These are phyloP conservation scores for Choristoneura fumiferana DNA, from an alignment of 1,140 invertebrate species.

Conservation along the genomic window DNA sequence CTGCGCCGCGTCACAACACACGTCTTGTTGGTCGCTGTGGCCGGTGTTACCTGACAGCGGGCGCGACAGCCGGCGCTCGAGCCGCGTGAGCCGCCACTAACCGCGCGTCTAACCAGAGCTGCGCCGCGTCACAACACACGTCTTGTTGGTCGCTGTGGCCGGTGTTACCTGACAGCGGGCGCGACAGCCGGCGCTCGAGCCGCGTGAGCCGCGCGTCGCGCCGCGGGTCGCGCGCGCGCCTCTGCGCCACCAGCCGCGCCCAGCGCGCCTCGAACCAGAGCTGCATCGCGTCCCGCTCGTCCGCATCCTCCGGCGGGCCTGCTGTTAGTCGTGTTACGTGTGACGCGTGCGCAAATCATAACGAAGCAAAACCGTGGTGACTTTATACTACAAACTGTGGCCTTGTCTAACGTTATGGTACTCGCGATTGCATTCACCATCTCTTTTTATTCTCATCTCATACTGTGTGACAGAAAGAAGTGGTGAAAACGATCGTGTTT, in stretches of 20 bases:
- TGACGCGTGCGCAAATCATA: background rate
- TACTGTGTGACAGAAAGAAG: too few species aligned
- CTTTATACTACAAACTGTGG: too few species aligned
- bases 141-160: background rate
- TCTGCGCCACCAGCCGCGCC: constrained; percentile 58
- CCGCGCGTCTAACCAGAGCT: background rate
- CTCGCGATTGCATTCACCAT: too few species aligned
- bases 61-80: too few species aligned
- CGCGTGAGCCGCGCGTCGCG: constrained; percentile 31
- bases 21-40: background rate
- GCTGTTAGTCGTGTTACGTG: background rate
- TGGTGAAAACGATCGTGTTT: too few species aligned
- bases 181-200: constrained; percentile 48
- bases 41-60: too few species aligned
- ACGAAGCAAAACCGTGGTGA: too few species aligned
- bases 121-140: background rate
- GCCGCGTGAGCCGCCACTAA: too few species aligned
- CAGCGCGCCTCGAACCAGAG: constrained; percentile 66
- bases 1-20: background rate
- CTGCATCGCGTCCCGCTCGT: constrained; percentile 66
- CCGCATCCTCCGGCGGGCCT: constrained; percentile 31
- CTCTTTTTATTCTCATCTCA: too few species aligned
- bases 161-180: constrained; percentile 32
- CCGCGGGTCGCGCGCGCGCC: constrained; percentile 35
- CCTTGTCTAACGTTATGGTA: too few species aligned